Evolutionary conservation across 2,113 vertebrate genomes (phyloP).

Genomic region (Oplegnathus fasciatus): DNA sequence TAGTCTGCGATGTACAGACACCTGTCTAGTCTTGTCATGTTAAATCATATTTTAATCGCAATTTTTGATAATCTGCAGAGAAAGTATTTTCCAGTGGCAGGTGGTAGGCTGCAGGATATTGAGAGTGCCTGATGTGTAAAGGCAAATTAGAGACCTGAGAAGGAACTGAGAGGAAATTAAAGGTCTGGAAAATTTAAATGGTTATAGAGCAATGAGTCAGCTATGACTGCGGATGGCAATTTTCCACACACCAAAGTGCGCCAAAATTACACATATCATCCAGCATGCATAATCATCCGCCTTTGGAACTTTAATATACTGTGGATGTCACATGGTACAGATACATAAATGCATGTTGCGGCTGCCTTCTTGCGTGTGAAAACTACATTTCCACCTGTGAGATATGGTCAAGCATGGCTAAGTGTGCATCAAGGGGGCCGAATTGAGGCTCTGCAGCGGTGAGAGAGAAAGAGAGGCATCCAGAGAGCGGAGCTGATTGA

Average conservation of each 20-base stretch:
- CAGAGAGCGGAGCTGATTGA: conserved; percentile 74
- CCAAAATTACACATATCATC: conserved; percentile 64
- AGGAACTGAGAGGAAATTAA: conserved; percentile 59
- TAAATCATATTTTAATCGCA: neutral
- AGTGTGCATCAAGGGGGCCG: conserved; percentile 63
- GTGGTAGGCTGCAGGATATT: conserved; percentile 45
- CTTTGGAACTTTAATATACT: conserved; percentile 31
- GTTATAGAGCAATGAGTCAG: conserved; percentile 48
- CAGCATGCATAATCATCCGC: conserved; percentile 48
- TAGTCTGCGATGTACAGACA: neutral
- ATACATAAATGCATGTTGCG: conserved; percentile 2
- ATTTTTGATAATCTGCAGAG: conserved; percentile 13
- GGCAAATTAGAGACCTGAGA: conserved; percentile 66
- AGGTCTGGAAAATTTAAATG: conserved; percentile 56
- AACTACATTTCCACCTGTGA: conserved; percentile 53
- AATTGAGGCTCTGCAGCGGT: conserved; percentile 34
- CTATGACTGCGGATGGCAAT: conserved; percentile 45
- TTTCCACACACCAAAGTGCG: conserved; percentile 59
- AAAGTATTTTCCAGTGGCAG: conserved; percentile 19
- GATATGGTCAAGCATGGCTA: conserved; percentile 69
- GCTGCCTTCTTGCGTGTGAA: conserved; percentile 30
- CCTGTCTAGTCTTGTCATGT: neutral
- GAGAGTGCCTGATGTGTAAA: conserved; percentile 44
- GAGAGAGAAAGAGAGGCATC: conserved; percentile 61
- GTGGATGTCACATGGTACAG: neutral